Evolutionary conservation across 2,888 invertebrate genomes (phyloP), one percentile per base, ranked within the genome.

Genomic region (Acheta domesticus): DNA sequence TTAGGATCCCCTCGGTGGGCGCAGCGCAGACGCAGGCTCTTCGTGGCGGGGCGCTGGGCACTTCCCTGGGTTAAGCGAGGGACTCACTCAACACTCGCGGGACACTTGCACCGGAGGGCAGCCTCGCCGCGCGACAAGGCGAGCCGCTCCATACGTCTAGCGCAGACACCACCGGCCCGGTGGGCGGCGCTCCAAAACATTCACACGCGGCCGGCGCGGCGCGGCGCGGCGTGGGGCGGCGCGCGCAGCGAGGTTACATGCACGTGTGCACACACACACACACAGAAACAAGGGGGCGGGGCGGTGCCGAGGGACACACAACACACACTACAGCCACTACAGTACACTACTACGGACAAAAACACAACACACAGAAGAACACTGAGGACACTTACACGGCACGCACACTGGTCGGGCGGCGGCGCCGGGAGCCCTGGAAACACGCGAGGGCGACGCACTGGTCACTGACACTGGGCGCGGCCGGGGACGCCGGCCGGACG

Each of bases 301-400:
- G 36, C 36, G 36, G 36, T 36, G 36, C n/a, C 62, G 62, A 62
- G 62, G 62, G 14, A 62, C 62, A 62, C 62, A 62, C 14, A 8
- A 62, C 14, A 62, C n/a, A 62, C 62, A 62, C 62, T 62, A 62
- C 62, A 62, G n/a, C 62, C 62, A 62, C 62, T 62, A n/a, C 14
- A 62, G 62, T 62, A 62, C 62, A 62, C 62, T 62, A 62, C 62
- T 62, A 62, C 62, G n/a, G 62, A 62, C 62, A 62, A 62, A n/a
- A 14, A 62, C 62, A 62, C 62, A 62, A 62, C 62, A 62, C n/a
- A 62, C 62, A 14, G n/a, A 62, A 14, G n/a, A 62, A 62, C 62
- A 36, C 36, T 36, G 36, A 36, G 36, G 14, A 62, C 62, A 62
- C 62, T 62, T 62, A 62, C 62, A 62, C 14, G 62, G 8, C 62